Conservation (phyloP, 2,113 vertebrate genomes). For the Scopus umbretta region DNA sequence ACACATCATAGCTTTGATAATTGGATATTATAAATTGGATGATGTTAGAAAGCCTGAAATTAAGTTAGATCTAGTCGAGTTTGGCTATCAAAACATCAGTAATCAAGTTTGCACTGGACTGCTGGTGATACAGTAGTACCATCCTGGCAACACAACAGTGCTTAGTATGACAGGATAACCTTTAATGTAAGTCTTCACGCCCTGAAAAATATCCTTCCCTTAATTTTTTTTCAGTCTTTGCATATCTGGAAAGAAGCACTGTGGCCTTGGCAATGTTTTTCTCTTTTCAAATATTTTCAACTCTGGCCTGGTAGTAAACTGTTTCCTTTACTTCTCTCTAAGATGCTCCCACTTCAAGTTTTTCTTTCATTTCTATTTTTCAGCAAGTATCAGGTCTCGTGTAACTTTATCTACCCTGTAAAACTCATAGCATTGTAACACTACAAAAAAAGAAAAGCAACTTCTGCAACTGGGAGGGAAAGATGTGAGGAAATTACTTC, state of each 20-base stretch:
- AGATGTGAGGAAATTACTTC: neutral
- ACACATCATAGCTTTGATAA: constrained; percentile 61
- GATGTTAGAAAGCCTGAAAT: constrained; percentile 55
- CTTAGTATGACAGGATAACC: neutral
- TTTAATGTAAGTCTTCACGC: neutral
- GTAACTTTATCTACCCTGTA: neutral
- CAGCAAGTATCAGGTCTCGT: neutral
- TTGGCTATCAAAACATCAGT: constrained; percentile 26
- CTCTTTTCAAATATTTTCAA: neutral
- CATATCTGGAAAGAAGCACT: neutral
- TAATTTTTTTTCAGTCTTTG: neutral
- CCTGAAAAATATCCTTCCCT: neutral
- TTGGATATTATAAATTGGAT: constrained; percentile 35
- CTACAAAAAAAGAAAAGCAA: neutral
- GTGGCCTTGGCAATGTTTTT: neutral
- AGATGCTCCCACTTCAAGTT: neutral
- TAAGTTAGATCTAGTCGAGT: constrained; percentile 27
- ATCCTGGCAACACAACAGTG: neutral
- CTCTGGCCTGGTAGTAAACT: neutral
- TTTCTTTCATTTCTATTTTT: neutral
- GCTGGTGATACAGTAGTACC: neutral
- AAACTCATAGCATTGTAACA: neutral
- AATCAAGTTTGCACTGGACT: neutral
- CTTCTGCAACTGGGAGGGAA: neutral
- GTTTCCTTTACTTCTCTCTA: neutral